Base-by-base conservation (phyloP, 2,888 invertebrate species). In the Hesperia comma region DNA sequence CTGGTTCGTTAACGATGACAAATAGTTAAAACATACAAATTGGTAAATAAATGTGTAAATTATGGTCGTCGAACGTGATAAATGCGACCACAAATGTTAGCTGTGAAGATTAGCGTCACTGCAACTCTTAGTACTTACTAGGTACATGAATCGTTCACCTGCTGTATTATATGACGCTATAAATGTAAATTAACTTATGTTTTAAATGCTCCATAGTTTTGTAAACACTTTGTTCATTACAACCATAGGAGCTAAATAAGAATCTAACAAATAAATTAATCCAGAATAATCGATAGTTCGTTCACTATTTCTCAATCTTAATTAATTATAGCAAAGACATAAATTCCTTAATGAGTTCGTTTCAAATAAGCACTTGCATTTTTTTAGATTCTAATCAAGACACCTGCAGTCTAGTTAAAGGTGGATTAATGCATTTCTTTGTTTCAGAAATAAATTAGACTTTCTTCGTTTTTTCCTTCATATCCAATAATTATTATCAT, bases 11-110 rank as follows among this genome's bases (percentile, higher is more conserved):
- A 86, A 82, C 80, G 77, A 84, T 88, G 88, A 90, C 87, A 87
- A 89, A 90, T 87, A 83, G 82, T 77, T 80, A 78, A 85, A 87
- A 86, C 85, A 85, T 79, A 75, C 81, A 86, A 88, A 88, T 88
- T 88, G 82, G 79, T 80, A 78, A 78, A 77, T 78, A 75, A 83
- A 84, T 74, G 84, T 80, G 84, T 81, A 82, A 86, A 88, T 88
- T 86, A 86, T 79, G 78, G 78, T 79, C 74, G 79, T 83, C 83
- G 79, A 87, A 84, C 81, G 82, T 87, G 85, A 87, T 77, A 73
- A 80, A 86, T 80, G 76, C 75, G 69, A 78, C 77, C 79, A 79
- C 76, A 76, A 78, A 72, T 79, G 81, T 83, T 84, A 82, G 81
- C 77, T 77, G 80, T 76, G 76, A 74, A 79, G 82, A 85, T 85